phyloP scores from a whole-genome alignment of 1,140 invertebrate species.

The Notospermus geniculatus region DNA sequence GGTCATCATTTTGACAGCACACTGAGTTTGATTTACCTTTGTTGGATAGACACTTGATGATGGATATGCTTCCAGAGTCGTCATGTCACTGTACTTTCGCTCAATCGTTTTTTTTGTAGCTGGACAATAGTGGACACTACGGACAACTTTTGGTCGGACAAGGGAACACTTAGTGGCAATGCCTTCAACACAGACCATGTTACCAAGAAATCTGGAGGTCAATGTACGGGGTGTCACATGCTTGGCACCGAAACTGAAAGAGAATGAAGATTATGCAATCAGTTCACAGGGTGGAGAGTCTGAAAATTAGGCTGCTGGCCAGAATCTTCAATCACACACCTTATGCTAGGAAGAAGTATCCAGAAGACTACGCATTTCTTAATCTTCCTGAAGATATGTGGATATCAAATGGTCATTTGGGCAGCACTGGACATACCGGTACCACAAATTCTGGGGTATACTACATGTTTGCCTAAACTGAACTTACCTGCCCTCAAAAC shows the following conservation, averaged over 20 bases:
- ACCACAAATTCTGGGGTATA: no score
- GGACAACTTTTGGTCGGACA: constrained; percentile 92
- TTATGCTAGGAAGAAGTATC: no score
- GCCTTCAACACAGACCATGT: constrained; percentile 95
- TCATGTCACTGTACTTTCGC: constrained; percentile 91
- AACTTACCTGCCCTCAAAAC: constrained; percentile 79
- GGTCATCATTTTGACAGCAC: no score
- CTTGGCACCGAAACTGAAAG: constrained; percentile 85
- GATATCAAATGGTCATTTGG: neutral
- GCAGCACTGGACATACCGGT: neutral
- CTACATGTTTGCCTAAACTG: no score
- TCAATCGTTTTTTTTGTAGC: constrained; percentile 91
- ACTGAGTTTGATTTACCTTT: no score
- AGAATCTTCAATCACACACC: no score
- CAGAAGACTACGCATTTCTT: constrained; percentile 6
- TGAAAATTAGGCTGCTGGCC: neutral
- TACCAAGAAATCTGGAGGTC: constrained; percentile 82
- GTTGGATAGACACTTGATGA: constrained; percentile 87
- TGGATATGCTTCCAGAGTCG: constrained; percentile 92
- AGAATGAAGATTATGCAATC: constrained; percentile 4
- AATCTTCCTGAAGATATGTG: no score
- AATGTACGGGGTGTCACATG: constrained; percentile 95
- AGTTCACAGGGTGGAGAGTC: neutral
- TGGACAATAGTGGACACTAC: constrained; percentile 95
- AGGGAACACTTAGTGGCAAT: constrained; percentile 97